Percentiles rank a stretch among this genome's conserved stretches.
Evolutionary conservation across 2,797 vertebrate species (phyloP).

Genomic region (Sciurus vulgaris): DNA sequence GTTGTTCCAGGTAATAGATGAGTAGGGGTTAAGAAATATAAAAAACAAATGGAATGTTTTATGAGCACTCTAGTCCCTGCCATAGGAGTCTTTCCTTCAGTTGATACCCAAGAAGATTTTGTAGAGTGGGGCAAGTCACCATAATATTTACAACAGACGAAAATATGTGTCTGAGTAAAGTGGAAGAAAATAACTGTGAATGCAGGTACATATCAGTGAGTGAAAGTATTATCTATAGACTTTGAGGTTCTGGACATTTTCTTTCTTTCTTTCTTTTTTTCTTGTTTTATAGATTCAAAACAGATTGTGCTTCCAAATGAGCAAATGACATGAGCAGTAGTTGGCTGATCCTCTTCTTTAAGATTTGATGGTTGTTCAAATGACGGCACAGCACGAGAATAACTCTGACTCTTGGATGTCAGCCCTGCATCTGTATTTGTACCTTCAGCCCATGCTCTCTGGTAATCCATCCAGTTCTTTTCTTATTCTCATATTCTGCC

Average conservation of each 20-base stretch:
- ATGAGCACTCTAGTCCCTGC: neutral
- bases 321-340: neutral
- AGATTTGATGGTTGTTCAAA: neutral
- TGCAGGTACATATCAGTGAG: neutral
- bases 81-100: neutral
- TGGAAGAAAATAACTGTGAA: neutral
- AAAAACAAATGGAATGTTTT: neutral
- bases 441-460: neutral
- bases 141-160: neutral
- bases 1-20: neutral
- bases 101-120: neutral
- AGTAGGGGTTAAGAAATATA: neutral
- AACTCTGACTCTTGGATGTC: neutral
- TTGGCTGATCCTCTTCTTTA: neutral
- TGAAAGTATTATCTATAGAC: neutral
- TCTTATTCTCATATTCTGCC: neutral
- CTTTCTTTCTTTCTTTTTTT: neutral
- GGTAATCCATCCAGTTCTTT: neutral
- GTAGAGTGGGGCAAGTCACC: rapidly evolving
- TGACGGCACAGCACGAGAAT: neutral
- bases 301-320: neutral
- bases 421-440: neutral
- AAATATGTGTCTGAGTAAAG: neutral
- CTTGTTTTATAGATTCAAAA: neutral
- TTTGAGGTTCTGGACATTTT: neutral